phyloP scores from a whole-genome alignment of 92 coral and sea anemone species.

The Isaurus tuberculatus region DNA sequence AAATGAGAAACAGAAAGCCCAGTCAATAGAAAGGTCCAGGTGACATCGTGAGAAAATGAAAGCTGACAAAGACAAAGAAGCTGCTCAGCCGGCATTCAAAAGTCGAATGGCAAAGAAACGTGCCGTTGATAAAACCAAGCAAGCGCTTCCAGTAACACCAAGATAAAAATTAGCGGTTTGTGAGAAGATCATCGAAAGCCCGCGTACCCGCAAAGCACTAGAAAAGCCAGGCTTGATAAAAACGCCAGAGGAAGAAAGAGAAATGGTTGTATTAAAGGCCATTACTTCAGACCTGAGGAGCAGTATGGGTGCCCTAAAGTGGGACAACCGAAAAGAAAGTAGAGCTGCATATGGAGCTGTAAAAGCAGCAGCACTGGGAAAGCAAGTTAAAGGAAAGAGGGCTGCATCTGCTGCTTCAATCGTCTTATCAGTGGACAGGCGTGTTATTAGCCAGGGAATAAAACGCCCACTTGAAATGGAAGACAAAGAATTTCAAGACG shows the following conservation, averaged over 20 bases:
- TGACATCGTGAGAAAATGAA: slow-evolving; percentile 30
- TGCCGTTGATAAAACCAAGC: slow-evolving; percentile 40
- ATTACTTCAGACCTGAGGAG: slow-evolving; percentile 3
- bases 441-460: not conserved
- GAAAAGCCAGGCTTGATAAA: slow-evolving; percentile 49
- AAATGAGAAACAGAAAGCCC: slow-evolving; percentile 21
- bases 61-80: slow-evolving; percentile 5
- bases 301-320: slow-evolving; percentile 12
- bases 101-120: slow-evolving; percentile 55
- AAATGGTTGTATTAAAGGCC: slow-evolving; percentile 10
- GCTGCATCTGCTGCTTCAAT: not conserved
- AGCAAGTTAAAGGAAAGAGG: slow-evolving; percentile 13
- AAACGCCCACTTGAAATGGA: not conserved
- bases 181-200: slow-evolving; percentile 43
- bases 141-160: slow-evolving; percentile 35
- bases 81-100: slow-evolving; percentile 25
- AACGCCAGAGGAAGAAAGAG: slow-evolving; percentile 63
- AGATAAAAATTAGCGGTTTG: slow-evolving; percentile 47
- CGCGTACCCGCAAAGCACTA: slow-evolving; percentile 45
- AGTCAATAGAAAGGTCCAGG: slow-evolving; percentile 37
- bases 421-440: not conserved
- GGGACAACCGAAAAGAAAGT: slow-evolving; percentile 1
- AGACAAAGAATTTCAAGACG: not conserved
- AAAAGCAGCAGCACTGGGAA: not conserved
- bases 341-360: slow-evolving; percentile 25